Evolutionary conservation across 2,113 vertebrate species (phyloP), one percentile per base, ranked within the genome.

Genomic region (Heteronetta atricapilla): DNA sequence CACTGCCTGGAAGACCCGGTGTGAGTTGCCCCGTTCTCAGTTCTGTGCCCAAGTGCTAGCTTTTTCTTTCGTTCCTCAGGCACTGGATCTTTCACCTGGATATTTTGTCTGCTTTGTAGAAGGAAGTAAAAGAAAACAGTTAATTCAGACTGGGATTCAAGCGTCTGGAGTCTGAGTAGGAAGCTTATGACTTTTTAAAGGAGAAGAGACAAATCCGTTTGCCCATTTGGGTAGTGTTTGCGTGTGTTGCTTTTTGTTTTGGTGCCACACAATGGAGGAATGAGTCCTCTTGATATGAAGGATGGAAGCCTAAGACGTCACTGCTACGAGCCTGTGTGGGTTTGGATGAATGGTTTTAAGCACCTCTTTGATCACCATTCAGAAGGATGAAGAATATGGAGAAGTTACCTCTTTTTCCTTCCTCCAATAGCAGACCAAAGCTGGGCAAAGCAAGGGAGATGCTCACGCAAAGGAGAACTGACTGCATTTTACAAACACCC

Each of bases 401-500:
- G 21, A 86, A 91, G 48, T 70, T 68, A 64, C 9, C 36, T 62
- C 38, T 3, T 69, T 60, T 79, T 34, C 76, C 76, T 79, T 70
- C 82, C 33, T 50, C 48, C 48, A 29, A 22, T 25, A 72, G 19
- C 33, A 74, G 36, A 62, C 34, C 50, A 68, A 44, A 91, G 19
- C 63, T 72, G 44, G 19, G 42, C 44, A 96, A 33, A 46, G 22
- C 22, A 26, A 73, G 59, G 38, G 36, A 89, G 33, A 92, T 29
- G 34, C 15, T 66, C 4, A 1, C 23, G 69, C 73, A 81, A 75
- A 82, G 76, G n/a, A 83, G 92, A 94, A 88, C 13, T 58, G 82
- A 19, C 75, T 81, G 53, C 73, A 75, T 94, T 95, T 95, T 86
- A 89, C 84, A 94, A 86, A 93, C 88, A 82, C 60, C 50, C 86